These are phyloP conservation scores for Rhinolophus ferrumequinum DNA, from an alignment of 2,113 vertebrate species.

Conservation along the genomic window DNA sequence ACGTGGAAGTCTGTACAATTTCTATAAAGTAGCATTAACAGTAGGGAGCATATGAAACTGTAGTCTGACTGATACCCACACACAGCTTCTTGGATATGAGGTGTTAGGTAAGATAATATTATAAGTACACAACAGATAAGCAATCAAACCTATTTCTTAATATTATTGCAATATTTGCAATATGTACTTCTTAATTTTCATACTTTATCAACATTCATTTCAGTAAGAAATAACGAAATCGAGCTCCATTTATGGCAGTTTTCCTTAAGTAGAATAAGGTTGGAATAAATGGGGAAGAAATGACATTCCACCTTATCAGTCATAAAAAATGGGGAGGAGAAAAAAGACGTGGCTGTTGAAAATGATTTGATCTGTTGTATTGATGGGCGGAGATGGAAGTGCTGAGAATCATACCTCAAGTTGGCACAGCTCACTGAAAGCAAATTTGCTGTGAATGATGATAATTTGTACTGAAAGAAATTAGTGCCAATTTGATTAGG, in stretches of 20 bases:
- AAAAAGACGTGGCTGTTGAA: slow-evolving; percentile 19
- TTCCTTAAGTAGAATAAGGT: slow-evolving; percentile 15
- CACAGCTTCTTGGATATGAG: slow-evolving; percentile 64
- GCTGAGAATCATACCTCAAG: slow-evolving; percentile 68
- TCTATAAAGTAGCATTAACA: slow-evolving; percentile 67
- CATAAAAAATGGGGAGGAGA: slow-evolving; percentile 32
- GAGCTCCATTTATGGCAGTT: background rate
- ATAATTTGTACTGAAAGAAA: slow-evolving; percentile 84
- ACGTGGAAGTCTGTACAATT: slow-evolving; percentile 79
- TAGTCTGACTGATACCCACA: slow-evolving; percentile 17
- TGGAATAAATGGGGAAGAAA: background rate
- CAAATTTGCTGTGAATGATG: slow-evolving; percentile 86
- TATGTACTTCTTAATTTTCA: slow-evolving; percentile 58
- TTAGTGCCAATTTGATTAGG: slow-evolving; percentile 87
- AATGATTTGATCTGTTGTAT: slow-evolving; percentile 68
- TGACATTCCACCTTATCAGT: background rate
- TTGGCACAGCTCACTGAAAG: slow-evolving; percentile 82
- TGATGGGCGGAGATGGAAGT: slow-evolving; percentile 64
- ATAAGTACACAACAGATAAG: slow-evolving; percentile 36
- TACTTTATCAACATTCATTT: slow-evolving; percentile 67
- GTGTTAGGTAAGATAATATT: slow-evolving; percentile 56
- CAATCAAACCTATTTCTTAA: slow-evolving; percentile 19
- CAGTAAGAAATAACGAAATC: slow-evolving; percentile 39
- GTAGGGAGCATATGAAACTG: slow-evolving; percentile 56
- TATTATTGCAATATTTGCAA: slow-evolving; percentile 57